These are phyloP conservation scores for Theristicus caerulescens DNA, from an alignment of 2,113 vertebrate species.

Conservation along the genomic window DNA sequence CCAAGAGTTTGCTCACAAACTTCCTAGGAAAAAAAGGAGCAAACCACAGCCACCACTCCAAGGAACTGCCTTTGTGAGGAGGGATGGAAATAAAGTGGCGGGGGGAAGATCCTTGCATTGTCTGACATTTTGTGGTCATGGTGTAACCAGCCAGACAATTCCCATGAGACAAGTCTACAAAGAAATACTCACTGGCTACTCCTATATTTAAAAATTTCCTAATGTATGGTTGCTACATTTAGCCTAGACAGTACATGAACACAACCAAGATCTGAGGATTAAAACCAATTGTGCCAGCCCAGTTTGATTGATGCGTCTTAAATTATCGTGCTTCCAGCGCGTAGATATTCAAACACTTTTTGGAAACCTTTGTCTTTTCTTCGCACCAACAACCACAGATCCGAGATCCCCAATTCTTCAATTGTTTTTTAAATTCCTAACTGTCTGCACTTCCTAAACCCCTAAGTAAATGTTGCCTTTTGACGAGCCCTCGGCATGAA, in stretches of 20 bases:
- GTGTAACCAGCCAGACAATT: neutral
- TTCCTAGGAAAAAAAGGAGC: neutral
- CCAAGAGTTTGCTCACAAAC: neutral
- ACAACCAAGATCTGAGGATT: neutral
- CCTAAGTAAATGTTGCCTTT: neutral
- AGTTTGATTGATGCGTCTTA: neutral
- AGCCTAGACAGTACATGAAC: neutral
- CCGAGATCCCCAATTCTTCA: neutral
- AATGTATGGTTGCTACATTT: neutral
- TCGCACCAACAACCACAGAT: neutral
- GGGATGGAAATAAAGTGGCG: neutral
- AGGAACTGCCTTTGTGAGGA: neutral
- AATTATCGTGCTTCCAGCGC: neutral
- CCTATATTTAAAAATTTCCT: neutral
- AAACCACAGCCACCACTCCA: conserved; percentile 4
- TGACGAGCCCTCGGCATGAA: neutral
- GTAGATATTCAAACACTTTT: neutral
- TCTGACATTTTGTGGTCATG: neutral
- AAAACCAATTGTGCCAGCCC: neutral
- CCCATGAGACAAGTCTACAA: conserved; percentile 25
- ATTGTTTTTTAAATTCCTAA: neutral
- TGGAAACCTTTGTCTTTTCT: neutral
- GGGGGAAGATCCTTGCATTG: neutral
- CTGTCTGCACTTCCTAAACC: neutral
- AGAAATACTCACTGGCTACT: neutral